phyloP scores from a whole-genome alignment of 2,797 vertebrate species.

The Gymnodraco acuticeps region DNA sequence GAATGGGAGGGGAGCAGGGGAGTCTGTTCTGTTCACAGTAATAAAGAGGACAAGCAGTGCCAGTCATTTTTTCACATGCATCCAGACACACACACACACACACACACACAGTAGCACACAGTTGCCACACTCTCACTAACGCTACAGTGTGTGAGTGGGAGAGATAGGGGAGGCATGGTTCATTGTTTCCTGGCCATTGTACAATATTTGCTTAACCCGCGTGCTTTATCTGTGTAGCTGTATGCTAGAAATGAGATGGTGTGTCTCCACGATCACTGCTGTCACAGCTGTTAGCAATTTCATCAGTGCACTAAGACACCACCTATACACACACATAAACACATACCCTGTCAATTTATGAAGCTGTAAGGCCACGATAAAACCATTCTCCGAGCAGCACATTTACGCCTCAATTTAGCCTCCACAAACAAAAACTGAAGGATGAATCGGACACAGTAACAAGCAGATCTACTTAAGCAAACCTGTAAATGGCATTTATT shows the following conservation, averaged over 20 bases:
- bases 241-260: conserved; percentile 75
- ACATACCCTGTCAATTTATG: conserved; percentile 44
- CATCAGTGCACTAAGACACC: conserved; percentile 65
- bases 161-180: conserved; percentile 45
- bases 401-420: conserved; percentile 39
- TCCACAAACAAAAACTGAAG: conserved; percentile 21
- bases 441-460: neutral
- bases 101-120: conserved; percentile 47
- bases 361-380: conserved; percentile 39
- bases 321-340: conserved; percentile 20
- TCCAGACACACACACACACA: conserved; percentile 5
- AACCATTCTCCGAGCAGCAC: conserved; percentile 34
- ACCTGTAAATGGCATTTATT: conserved; percentile 7
- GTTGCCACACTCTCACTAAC: conserved; percentile 28
- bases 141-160: conserved; percentile 43
- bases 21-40: conserved; percentile 76
- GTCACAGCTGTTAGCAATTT: conserved; percentile 85
- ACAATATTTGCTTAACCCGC: conserved; percentile 85
- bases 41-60: conserved; percentile 78
- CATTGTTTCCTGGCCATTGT: conserved; percentile 83
- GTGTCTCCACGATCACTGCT: conserved; percentile 35
- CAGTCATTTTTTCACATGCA: conserved; percentile 53
- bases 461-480: conserved; percentile 21
- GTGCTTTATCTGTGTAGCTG: conserved; percentile 85
- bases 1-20: conserved; percentile 79